phyloP scores from a whole-genome alignment of 2,888 invertebrate genomes.

The Cosmia trapezina region DNA sequence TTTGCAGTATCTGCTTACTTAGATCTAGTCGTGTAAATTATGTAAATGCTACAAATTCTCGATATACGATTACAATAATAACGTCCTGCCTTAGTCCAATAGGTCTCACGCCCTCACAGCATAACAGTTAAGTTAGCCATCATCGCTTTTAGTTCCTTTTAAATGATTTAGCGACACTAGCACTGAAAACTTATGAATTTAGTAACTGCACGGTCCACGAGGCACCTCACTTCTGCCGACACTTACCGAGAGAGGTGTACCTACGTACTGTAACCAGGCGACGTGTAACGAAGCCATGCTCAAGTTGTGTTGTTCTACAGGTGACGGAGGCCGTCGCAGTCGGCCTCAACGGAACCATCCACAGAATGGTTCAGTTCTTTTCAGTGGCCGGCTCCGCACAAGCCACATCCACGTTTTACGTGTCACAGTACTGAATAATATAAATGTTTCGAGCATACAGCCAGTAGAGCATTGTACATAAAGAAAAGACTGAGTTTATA shows the following conservation, averaged over 20 bases:
- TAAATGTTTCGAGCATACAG: conserved; percentile 77
- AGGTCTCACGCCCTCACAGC: conserved; percentile 83
- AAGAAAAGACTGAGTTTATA: conserved; percentile 87
- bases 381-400: conserved; percentile 91
- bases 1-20: conserved; percentile 76
- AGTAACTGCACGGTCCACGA: conserved; percentile 74
- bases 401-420: conserved; percentile 92
- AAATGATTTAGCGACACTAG: conserved; percentile 77
- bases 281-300: conserved; percentile 81
- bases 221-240: conserved; percentile 68
- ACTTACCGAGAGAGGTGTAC: conserved; percentile 60
- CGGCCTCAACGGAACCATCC: conserved; percentile 91
- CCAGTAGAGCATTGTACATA: conserved; percentile 86
- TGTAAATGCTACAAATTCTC: conserved; percentile 77
- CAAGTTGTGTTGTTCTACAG: conserved; percentile 90
- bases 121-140: conserved; percentile 82
- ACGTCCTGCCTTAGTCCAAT: conserved; percentile 76
- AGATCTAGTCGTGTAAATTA: conserved; percentile 70
- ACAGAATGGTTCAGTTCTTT: conserved; percentile 92
- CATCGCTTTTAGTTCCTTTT: conserved; percentile 84
- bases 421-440: conserved; percentile 90
- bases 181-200: conserved; percentile 74
- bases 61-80: conserved; percentile 55
- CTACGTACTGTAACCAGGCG: conserved; percentile 40
- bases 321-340: conserved; percentile 91